Conservation (phyloP, 2,113 vertebrate species). For the Otis tarda region DNA sequence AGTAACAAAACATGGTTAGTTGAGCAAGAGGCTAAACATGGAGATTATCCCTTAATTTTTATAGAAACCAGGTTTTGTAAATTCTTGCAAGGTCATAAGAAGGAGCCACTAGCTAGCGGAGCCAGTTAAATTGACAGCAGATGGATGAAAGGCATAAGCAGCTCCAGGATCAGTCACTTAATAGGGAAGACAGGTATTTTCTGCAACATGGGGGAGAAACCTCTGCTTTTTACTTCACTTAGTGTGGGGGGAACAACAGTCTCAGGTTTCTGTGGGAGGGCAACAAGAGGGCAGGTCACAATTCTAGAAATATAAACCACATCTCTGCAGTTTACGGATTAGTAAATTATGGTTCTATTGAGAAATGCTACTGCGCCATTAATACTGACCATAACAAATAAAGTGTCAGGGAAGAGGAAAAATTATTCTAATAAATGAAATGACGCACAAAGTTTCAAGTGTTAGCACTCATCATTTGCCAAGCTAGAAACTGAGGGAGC, state of each 20-base stretch:
- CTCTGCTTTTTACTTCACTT: not conserved
- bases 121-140: slow-evolving; percentile 54
- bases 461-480: not conserved
- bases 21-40: slow-evolving; percentile 8
- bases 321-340: not conserved
- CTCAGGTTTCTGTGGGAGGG: not conserved
- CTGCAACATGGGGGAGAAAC: not conserved
- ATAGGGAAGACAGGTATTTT: slow-evolving; percentile 20
- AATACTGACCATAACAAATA: not conserved
- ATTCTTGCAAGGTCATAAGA: slow-evolving; percentile 32
- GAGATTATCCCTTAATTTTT: slow-evolving; percentile 20
- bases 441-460: not conserved
- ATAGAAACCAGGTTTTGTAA: slow-evolving; percentile 32
- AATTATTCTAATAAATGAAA: slow-evolving; percentile 22
- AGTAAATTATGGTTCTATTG: not conserved
- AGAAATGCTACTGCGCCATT: not conserved
- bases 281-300: not conserved
- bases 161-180: not conserved
- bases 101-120: not conserved
- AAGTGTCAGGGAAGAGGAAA: not conserved
- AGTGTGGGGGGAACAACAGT: not conserved
- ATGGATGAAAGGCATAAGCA: slow-evolving; percentile 10
- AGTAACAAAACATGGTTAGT: not conserved
- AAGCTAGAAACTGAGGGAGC: not conserved
- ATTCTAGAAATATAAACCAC: not conserved